Conservation (phyloP, 2,113 vertebrate species). For the Regulus satrapa region DNA sequence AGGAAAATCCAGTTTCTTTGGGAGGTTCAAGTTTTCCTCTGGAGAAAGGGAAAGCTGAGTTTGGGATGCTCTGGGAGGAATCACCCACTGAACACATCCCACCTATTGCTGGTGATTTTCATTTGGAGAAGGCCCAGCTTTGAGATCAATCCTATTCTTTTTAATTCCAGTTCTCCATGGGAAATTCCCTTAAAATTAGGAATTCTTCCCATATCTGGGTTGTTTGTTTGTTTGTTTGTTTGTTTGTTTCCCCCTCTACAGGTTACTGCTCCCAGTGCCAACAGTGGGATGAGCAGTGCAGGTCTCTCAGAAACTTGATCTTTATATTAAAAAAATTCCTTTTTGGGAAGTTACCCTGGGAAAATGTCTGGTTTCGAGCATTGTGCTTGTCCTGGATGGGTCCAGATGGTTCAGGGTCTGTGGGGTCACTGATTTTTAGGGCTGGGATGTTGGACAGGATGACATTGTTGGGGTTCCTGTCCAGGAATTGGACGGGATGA, state of each 20-base stretch:
- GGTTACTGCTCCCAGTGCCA: background rate
- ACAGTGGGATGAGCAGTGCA: background rate
- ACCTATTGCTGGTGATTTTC: background rate
- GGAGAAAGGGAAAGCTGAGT: background rate
- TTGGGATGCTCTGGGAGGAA: background rate
- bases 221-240: background rate
- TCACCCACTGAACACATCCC: fast-evolving
- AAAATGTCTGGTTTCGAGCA: background rate
- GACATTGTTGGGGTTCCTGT: background rate
- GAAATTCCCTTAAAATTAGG: background rate
- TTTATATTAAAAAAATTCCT: background rate
- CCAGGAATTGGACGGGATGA: background rate
- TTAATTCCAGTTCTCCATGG: background rate
- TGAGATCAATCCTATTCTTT: background rate
- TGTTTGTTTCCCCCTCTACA: background rate
- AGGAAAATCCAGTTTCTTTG: background rate
- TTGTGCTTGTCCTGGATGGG: background rate
- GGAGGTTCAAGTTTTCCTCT: background rate
- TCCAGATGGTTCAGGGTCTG: background rate
- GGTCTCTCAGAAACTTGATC: background rate
- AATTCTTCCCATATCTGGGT: background rate
- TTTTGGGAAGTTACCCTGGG: fast-evolving
- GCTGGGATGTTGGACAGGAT: background rate
- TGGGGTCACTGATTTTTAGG: background rate
- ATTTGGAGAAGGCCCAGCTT: background rate